These are phyloP conservation scores for Corythornis vintsioides DNA, from an alignment of 2,113 vertebrate genomes.

Conservation along the genomic window DNA sequence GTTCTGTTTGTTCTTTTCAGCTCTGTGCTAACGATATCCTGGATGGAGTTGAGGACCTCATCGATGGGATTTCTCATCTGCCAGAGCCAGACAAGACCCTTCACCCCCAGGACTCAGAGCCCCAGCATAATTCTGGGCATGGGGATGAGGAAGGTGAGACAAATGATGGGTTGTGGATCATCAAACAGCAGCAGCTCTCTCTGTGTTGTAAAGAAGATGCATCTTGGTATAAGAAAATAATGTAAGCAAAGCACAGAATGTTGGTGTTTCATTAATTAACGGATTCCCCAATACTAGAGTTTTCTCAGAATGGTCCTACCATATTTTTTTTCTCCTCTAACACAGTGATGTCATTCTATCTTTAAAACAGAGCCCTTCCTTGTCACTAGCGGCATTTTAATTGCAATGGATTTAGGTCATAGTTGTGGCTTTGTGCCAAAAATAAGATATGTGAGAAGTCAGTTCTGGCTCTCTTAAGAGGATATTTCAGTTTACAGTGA, in stretches of 20 bases:
- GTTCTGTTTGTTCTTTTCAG: slow-evolving; percentile 72
- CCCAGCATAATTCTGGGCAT: slow-evolving; percentile 76
- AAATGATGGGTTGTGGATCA: neutral
- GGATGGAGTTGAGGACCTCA: slow-evolving; percentile 88
- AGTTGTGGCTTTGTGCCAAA: neutral
- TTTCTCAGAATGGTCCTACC: neutral
- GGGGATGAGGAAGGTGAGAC: slow-evolving; percentile 80
- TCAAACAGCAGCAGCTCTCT: neutral
- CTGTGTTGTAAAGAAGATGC: neutral
- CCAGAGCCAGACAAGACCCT: slow-evolving; percentile 87
- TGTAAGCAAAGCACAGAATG: neutral
- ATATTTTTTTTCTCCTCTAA: neutral
- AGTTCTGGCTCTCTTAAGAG: neutral
- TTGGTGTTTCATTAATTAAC: neutral
- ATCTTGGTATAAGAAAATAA: neutral
- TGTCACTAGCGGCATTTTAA: neutral
- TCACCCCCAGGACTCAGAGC: slow-evolving; percentile 80
- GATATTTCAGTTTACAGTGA: neutral
- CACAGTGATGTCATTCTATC: neutral
- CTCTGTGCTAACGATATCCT: slow-evolving; percentile 90
- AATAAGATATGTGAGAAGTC: neutral
- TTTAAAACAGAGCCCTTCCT: neutral
- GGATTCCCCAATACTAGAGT: neutral
- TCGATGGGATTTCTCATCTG: slow-evolving; percentile 88
- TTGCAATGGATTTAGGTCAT: neutral